Percentiles rank a stretch among this genome's conserved stretches.
phyloP scores from a whole-genome alignment of 1,140 invertebrate species.

The Drosophila ambigua region DNA sequence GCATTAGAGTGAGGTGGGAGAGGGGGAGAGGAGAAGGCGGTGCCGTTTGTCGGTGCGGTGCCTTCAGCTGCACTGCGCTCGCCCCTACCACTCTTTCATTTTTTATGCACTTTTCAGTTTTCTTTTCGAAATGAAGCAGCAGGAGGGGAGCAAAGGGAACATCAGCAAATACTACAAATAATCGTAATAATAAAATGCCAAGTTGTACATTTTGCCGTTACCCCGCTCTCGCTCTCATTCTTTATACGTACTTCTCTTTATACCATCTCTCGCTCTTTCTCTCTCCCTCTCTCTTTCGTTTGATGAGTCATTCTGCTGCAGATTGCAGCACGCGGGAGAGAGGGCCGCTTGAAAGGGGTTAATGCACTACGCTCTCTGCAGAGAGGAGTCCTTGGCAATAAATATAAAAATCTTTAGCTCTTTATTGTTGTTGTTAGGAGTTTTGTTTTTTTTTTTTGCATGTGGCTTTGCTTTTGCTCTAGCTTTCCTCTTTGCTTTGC shows the following conservation, averaged over 20 bases:
- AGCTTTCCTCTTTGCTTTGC: background rate
- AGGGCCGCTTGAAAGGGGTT: slow-evolving; percentile 62
- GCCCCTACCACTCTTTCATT: slow-evolving; percentile 14
- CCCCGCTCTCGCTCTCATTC: slow-evolving; percentile 30
- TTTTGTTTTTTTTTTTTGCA: slow-evolving; percentile 19
- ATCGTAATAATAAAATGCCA: slow-evolving; percentile 82
- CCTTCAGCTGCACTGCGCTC: slow-evolving; percentile 38
- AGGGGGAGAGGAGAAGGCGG: background rate
- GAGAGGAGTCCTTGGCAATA: slow-evolving; percentile 64
- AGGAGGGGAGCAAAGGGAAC: slow-evolving; percentile 26
- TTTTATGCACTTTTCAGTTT: slow-evolving; percentile 80
- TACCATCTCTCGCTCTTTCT: slow-evolving; percentile 12
- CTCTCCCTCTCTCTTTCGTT: slow-evolving; percentile 28
- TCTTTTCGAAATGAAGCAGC: slow-evolving; percentile 73
- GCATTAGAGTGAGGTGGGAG: slow-evolving; percentile 40
- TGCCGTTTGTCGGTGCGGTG: slow-evolving; percentile 21
- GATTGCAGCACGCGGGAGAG: slow-evolving; percentile 42
- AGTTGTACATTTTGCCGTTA: slow-evolving; percentile 72
- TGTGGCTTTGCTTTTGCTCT: slow-evolving; percentile 7
- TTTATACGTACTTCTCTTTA: no score
- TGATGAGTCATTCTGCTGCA: slow-evolving; percentile 75
- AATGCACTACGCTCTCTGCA: slow-evolving; percentile 65
- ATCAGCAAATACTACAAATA: slow-evolving; percentile 78
- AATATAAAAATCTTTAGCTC: slow-evolving; percentile 76
- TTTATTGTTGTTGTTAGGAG: slow-evolving; percentile 49